Base-by-base conservation (phyloP, 2,888 invertebrate genomes). In the Melipona bicolor region DNA sequence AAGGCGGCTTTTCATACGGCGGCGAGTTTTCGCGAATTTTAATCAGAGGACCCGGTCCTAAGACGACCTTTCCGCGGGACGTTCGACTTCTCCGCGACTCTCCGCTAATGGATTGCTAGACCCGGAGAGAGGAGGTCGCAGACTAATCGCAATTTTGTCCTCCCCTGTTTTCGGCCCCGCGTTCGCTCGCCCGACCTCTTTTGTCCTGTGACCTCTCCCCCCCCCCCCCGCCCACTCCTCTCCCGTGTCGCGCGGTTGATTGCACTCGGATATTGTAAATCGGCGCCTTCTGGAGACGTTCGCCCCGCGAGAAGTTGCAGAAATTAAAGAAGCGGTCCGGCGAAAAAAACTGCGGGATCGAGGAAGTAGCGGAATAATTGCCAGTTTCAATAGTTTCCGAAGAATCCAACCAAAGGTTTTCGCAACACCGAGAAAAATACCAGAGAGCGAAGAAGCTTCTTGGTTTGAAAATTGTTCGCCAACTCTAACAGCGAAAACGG, bases 91-190 rank as follows among this genome's bases (percentile, higher is more conserved):
- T 83, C 85, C 78, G 69, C 80, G 80, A 69, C 85, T 79, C 27
- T 27, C 32, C 87, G 81, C 91, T 93, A 93, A 93, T 93, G 93
- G 92, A 93, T 93, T 93, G 92, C 91, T 85, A 89, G 88, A 88
- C 84, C 21, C 11, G 56, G 62, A 19, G 62, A 32, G 87, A 83
- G 88, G 84, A 87, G 86, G 77, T 80, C 75, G 82, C 84, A 77
- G 69, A 85, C 90, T 91, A 92, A 92, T 93, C 90, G 90, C 90
- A 92, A 92, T 92, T 82, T 92, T 91, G 90, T 91, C 91, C 87
- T 84, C 79, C 64, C 32, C 21, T 56, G 84, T 83, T 89, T 87
- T 89, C 81, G 75, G 17, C 52, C 54, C 36, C 68, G 43, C 62
- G 62, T 65, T 73, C 43, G 43, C 71, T 54, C 69, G 52, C 27